Evolutionary conservation across 2,888 invertebrate species (phyloP), one percentile per base, ranked within the genome.

Genomic region (Dasysyrphus albostriatus): DNA sequence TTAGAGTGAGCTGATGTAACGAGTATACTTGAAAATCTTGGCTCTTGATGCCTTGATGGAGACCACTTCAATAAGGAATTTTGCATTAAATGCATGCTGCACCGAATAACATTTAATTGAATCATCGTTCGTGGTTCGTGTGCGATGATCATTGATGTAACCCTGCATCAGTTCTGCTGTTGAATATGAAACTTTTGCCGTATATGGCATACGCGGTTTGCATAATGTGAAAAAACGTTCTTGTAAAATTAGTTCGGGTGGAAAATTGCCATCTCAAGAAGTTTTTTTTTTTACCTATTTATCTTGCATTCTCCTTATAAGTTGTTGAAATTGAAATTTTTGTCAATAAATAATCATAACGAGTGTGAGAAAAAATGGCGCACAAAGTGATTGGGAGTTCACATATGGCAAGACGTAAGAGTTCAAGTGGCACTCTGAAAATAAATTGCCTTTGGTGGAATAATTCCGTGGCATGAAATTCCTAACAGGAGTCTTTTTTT

Each of bases 91-190:
- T 80, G 80, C 80, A 83, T 51, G 54, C 61, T 83, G 80, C 70
- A 63, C 58, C 75, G 65, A 80, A 80, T 80, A 75, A 65, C 37
- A 80, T 80, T 80, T 84, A 84, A 84, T 84, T 84, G 80, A 80
- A 84, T 84, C 80, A 70, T 65, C 74, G 29, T 61, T 24, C 29
- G n/a, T n/a, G 3, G 77, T 63, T 70, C 63, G 79, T 79, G 24
- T 24, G 24, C 24, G 78, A 73, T 54, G 51, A 54, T 69, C 39
- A 69, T 54, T 83, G 65, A 70, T 70, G 47, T 80, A 24, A 4
- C 42, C 63, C 14, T 44, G 2, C n/a, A 34, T 3, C 14, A 44
- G 16, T 42, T 73, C 44, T 47, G 5, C n/a, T 49, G 32, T 32
- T 49, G 34, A n/a, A 44, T 47, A n/a, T 34, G 34, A 16, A 4